A percentile compares a stretch with the other conserved stretches of the same genome.
phyloP scores from a whole-genome alignment of 2,888 invertebrate genomes.

The Rosalia funebris region DNA sequence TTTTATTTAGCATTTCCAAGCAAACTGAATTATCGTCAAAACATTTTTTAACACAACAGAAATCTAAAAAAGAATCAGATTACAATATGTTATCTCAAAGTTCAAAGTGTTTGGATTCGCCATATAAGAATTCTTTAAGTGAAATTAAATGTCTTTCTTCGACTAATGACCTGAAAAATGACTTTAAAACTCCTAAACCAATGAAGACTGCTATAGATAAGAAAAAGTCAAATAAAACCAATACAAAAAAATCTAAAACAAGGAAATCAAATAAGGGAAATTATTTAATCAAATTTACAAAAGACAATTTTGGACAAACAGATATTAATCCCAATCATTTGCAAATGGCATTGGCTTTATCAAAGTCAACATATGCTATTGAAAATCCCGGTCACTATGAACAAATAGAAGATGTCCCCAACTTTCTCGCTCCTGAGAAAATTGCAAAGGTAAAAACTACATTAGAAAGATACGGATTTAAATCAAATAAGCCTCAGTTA shows the following conservation, averaged over 20 bases:
- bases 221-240: conserved; percentile 30
- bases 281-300: conserved; percentile 63
- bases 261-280: conserved; percentile 56
- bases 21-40: conserved; percentile 1
- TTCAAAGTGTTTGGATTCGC: conserved; percentile 41
- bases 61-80: conserved; percentile 22
- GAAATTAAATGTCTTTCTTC: conserved; percentile 44
- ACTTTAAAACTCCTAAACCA: conserved; percentile 53
- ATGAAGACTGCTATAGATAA: no score
- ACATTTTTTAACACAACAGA: conserved; percentile 16
- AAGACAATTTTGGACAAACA: conserved; percentile 63
- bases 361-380: conserved; percentile 66
- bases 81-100: conserved; percentile 6
- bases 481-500: conserved; percentile 45
- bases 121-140: conserved; percentile 49
- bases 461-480: conserved; percentile 73
- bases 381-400: conserved; percentile 34
- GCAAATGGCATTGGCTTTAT: conserved; percentile 74
- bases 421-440: conserved; percentile 37
- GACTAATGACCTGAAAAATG: conserved; percentile 48
- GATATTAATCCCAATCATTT: conserved; percentile 74
- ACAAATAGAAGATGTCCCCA: conserved; percentile 31
- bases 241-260: conserved; percentile 27
- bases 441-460: conserved; percentile 64
- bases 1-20: conserved; percentile 24